Conservation (phyloP, 1,140 invertebrate genomes). For the Phymastichus coffea region DNA sequence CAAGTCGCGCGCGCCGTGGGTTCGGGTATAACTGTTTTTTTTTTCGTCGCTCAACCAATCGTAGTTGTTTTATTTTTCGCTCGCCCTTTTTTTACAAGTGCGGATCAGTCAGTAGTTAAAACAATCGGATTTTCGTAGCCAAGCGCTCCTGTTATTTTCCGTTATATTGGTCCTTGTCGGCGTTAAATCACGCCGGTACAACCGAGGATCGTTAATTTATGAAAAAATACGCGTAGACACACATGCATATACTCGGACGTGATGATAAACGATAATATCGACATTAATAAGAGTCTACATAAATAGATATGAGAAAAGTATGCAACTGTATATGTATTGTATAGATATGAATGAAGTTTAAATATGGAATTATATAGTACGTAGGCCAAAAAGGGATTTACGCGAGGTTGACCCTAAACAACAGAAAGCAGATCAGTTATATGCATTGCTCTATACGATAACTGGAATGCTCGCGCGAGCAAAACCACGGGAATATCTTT, state of each 20-base stretch:
- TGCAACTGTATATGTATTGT: slow-evolving; percentile 26
- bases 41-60: slow-evolving; percentile 3
- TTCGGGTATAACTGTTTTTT: not conserved
- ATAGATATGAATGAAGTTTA: slow-evolving; percentile 38
- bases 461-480: slow-evolving; percentile 5
- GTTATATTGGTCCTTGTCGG: no score
- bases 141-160: no score
- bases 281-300: slow-evolving; percentile 16
- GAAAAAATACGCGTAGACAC: slow-evolving; percentile 7
- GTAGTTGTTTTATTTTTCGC: slow-evolving; percentile 1
- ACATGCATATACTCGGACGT: slow-evolving; percentile 20
- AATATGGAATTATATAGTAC: slow-evolving; percentile 42
- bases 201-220: no score
- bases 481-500: slow-evolving; percentile 27
- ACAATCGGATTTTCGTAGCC: no score
- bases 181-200: no score
- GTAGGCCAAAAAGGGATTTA: slow-evolving; percentile 24
- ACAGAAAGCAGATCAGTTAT: slow-evolving; percentile 18
- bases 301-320: slow-evolving; percentile 31
- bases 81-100: not conserved
- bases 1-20: not conserved
- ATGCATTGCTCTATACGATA: no score
- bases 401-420: slow-evolving; percentile 24
- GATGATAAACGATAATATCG: slow-evolving; percentile 24
- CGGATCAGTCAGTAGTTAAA: no score